Evolutionary conservation across 2,113 vertebrate species (phyloP).

Genomic region (Psammodynastes pulverulentus): DNA sequence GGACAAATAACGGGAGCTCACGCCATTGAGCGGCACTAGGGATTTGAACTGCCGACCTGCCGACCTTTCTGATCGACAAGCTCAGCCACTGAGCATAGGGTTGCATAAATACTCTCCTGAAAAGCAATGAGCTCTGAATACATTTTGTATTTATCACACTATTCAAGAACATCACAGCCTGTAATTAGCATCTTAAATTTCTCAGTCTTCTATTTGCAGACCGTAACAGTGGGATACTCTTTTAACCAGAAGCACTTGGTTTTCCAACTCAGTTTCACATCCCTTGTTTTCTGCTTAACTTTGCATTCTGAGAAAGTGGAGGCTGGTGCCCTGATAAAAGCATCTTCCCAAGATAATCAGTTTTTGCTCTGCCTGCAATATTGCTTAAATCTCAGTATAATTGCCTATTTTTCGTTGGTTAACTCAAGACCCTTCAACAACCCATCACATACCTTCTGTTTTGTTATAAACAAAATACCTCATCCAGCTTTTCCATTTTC

Average conservation of each 20-base stretch:
- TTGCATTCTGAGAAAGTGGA: not conserved
- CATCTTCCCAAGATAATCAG: not conserved
- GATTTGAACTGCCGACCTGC: no score
- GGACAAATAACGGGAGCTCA: no score
- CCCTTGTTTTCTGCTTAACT: not conserved
- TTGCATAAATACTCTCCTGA: not conserved
- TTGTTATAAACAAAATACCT: slow-evolving; percentile 18
- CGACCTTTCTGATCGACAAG: no score
- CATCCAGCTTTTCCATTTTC: not conserved
- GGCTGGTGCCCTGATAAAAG: not conserved
- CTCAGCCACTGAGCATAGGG: no score
- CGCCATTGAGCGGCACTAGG: no score
- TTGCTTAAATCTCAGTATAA: not conserved
- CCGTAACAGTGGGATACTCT: not conserved
- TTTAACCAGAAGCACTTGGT: not conserved
- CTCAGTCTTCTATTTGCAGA: not conserved
- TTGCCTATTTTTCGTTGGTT: not conserved
- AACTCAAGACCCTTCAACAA: not conserved
- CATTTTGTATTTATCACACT: not conserved
- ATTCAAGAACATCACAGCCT: not conserved
- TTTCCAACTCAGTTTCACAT: not conserved
- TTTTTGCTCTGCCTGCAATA: not conserved
- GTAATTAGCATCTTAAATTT: slow-evolving; percentile 4
- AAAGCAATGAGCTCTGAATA: not conserved
- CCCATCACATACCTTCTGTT: not conserved